Conservation (phyloP, 2,113 vertebrate species). For the Microcebus ravelobensis region DNA sequence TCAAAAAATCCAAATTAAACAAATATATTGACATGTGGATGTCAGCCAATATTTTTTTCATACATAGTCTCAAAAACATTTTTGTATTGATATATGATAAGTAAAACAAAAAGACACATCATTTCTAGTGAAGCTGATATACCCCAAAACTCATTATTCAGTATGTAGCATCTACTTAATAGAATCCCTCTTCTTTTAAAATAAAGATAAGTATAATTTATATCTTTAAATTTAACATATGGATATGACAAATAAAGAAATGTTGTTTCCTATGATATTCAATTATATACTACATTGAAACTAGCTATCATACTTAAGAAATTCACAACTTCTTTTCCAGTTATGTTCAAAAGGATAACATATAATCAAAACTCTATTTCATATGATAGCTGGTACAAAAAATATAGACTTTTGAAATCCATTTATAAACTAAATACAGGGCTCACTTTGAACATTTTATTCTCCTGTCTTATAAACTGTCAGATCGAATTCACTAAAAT, state of each 20-base stretch:
- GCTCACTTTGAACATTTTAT: slow-evolving; percentile 20
- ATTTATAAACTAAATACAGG: neutral
- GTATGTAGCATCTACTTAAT: neutral
- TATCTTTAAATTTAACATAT: slow-evolving; percentile 29
- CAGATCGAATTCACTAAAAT: slow-evolving; percentile 21
- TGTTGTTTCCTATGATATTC: neutral
- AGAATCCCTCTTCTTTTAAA: slow-evolving; percentile 27
- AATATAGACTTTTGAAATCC: neutral
- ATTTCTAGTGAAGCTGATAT: neutral
- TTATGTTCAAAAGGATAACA: neutral
- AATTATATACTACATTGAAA: neutral
- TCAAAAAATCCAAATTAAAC: slow-evolving; percentile 29
- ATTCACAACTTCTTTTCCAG: neutral
- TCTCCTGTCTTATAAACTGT: neutral
- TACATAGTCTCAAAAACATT: neutral
- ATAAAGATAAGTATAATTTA: neutral
- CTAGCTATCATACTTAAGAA: neutral
- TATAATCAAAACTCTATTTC: slow-evolving; percentile 17
- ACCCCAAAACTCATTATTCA: neutral
- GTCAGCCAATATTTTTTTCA: slow-evolving; percentile 4
- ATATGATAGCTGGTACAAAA: neutral
- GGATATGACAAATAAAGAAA: neutral
- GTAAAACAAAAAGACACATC: neutral
- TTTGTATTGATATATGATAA: neutral
- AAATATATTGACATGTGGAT: slow-evolving; percentile 28